phyloP scores from a whole-genome alignment of 2,797 vertebrate genomes.

The Danio aesculapii region DNA sequence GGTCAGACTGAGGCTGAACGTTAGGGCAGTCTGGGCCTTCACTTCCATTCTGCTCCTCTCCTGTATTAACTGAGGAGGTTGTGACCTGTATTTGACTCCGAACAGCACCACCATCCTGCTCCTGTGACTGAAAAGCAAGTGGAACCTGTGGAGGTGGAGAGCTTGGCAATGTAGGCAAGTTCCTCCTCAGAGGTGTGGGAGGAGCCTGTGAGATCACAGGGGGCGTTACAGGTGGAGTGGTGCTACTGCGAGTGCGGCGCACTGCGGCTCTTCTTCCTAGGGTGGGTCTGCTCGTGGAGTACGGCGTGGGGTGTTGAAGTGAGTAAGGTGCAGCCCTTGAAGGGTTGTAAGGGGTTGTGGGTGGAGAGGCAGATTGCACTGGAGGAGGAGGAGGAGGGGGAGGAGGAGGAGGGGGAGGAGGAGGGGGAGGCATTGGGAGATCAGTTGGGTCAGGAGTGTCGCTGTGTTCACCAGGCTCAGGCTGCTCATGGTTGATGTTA shows the following conservation, averaged over 20 bases:
- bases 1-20: slow-evolving; percentile 72
- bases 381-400: slow-evolving; percentile 29
- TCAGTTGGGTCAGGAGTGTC: slow-evolving; percentile 72
- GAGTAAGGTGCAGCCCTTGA: slow-evolving; percentile 67
- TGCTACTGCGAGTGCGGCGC: slow-evolving; percentile 79
- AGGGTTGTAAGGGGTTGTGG: slow-evolving; percentile 66
- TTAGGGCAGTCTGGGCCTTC: slow-evolving; percentile 71
- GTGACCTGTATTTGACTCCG: slow-evolving; percentile 68
- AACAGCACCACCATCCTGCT: slow-evolving; percentile 48
- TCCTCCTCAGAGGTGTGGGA: slow-evolving; percentile 70
- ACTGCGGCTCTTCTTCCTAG: slow-evolving; percentile 78
- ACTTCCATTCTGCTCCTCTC: slow-evolving; percentile 66
- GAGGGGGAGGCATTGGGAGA: slow-evolving; percentile 58
- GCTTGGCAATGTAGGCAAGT: slow-evolving; percentile 64
- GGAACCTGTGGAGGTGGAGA: slow-evolving; percentile 47
- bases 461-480: slow-evolving; percentile 80
- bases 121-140: slow-evolving; percentile 35
- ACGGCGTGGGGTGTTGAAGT: slow-evolving; percentile 69
- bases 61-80: slow-evolving; percentile 59
- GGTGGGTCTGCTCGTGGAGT: slow-evolving; percentile 72
- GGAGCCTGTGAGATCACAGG: slow-evolving; percentile 71
- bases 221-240: slow-evolving; percentile 63
- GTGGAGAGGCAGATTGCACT: slow-evolving; percentile 65
- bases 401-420: slow-evolving; percentile 46
- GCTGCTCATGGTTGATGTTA: slow-evolving; percentile 94